These are phyloP conservation scores for Scrobipalpa atriplicella DNA, from an alignment of 2,888 invertebrate genomes.

Conservation along the genomic window DNA sequence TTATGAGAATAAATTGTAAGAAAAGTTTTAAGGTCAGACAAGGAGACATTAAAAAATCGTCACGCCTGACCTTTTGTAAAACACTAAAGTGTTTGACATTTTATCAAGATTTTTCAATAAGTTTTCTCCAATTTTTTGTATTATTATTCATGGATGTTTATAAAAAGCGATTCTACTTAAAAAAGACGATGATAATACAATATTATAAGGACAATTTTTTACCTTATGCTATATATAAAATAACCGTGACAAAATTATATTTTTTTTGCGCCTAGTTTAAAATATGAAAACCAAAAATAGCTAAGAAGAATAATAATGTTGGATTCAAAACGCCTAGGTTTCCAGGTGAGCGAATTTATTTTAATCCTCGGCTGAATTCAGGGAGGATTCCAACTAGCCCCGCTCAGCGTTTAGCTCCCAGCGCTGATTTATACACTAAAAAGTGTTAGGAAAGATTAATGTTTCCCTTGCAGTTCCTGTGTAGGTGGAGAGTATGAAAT, in stretches of 20 bases:
- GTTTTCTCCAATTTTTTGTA: neutral
- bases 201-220: no score
- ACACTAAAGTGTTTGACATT: neutral
- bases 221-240: no score
- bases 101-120: neutral
- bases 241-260: no score
- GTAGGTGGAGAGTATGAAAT: neutral
- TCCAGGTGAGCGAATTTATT: conserved; percentile 13
- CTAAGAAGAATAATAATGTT: neutral
- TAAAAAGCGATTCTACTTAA: no score
- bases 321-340: neutral
- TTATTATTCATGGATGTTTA: no score
- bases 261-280: neutral
- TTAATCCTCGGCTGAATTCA: conserved; percentile 9
- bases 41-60: neutral
- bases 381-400: neutral
- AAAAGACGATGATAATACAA: no score
- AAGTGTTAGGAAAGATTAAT: conserved; percentile 7
- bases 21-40: conserved; percentile 31
- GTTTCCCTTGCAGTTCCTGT: neutral
- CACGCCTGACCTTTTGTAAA: neutral
- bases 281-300: neutral
- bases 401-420: neutral
- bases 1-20: conserved; percentile 39
- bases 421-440: conserved; percentile 15